Evolutionary conservation across 2,888 invertebrate species (phyloP).

Genomic region (Dyspetes luteomarginatus): DNA sequence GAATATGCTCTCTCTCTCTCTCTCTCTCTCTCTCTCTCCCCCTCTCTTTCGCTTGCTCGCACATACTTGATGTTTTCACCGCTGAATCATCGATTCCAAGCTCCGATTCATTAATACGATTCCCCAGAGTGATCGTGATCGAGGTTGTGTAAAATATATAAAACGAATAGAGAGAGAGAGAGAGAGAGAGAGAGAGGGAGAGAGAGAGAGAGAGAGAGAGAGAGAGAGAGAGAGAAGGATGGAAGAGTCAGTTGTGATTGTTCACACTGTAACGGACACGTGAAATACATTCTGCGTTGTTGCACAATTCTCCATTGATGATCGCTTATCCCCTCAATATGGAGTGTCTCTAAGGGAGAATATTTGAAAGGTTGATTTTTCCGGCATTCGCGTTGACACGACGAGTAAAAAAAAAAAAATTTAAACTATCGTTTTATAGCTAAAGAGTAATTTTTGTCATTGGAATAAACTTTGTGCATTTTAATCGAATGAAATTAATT

Average conservation of each 20-base stretch:
- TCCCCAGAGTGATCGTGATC: slow-evolving; percentile 67
- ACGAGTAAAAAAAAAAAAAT: too few species aligned
- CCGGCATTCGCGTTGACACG: not conserved
- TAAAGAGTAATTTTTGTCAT: not conserved
- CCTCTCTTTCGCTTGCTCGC: not conserved
- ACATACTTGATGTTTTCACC: slow-evolving; percentile 12
- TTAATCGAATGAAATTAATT: not conserved
- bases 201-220: too few species aligned
- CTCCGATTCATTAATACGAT: slow-evolving; percentile 75
- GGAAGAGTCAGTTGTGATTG: slow-evolving; percentile 66
- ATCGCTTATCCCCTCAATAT: slow-evolving; percentile 15
- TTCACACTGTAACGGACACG: slow-evolving; percentile 68
- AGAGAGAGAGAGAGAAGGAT: too few species aligned
- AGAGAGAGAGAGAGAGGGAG: slow-evolving; percentile 37
- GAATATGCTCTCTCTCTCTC: slow-evolving; percentile 11
- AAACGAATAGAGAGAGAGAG: slow-evolving; percentile 1
- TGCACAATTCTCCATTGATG: slow-evolving; percentile 56
- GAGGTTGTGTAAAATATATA: not conserved
- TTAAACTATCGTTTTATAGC: too few species aligned
- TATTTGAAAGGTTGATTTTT: slow-evolving; percentile 6
- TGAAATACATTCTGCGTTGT: slow-evolving; percentile 72
- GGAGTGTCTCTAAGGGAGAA: not conserved
- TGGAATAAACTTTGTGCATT: not conserved
- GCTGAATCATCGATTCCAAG: slow-evolving; percentile 41
- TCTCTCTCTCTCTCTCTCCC: not conserved